A percentile compares a stretch with the other conserved stretches of the same genome.
Conservation (phyloP, 2,888 invertebrate genomes). For the Protodeltote pygarga region DNA sequence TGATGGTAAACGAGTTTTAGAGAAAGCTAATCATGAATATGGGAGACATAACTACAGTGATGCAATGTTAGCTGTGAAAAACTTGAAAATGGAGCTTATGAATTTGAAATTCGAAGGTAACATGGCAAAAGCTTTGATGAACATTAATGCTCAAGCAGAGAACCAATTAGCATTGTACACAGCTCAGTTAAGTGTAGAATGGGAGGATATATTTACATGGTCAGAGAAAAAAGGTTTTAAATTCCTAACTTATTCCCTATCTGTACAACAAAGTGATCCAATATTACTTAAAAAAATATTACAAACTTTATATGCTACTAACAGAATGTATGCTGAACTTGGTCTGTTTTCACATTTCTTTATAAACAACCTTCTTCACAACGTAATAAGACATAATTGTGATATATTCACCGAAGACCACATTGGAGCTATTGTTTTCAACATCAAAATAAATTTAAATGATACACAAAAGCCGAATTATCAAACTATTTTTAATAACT, state of each 20-base stretch:
- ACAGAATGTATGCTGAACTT: constrained; percentile 77
- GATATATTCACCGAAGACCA: constrained; percentile 79
- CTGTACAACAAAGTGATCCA: constrained; percentile 78
- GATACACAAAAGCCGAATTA: constrained; percentile 71
- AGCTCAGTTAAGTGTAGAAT: constrained; percentile 77
- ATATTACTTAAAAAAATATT: constrained; percentile 72
- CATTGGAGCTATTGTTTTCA: constrained; percentile 76
- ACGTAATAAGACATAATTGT: constrained; percentile 78
- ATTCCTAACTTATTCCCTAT: constrained; percentile 71
- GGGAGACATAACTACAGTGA: constrained; percentile 71
- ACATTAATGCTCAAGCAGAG: constrained; percentile 70
- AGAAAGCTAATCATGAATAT: constrained; percentile 74
- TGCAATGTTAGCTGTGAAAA: constrained; percentile 67
- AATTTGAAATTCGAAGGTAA: constrained; percentile 70
- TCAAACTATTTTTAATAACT: constrained; percentile 78
- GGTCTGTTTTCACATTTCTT: constrained; percentile 80
- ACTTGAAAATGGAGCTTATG: constrained; percentile 61
- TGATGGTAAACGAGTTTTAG: constrained; percentile 69
- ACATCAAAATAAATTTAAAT: constrained; percentile 74
- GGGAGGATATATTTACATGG: constrained; percentile 81
- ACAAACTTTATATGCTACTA: constrained; percentile 72
- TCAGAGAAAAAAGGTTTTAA: constrained; percentile 71
- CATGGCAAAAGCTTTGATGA: constrained; percentile 63
- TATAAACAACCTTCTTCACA: constrained; percentile 72
- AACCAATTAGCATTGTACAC: constrained; percentile 74